Evolutionary conservation across 1,140 invertebrate species (phyloP).

Genomic region (Lutraria rhynchaena): DNA sequence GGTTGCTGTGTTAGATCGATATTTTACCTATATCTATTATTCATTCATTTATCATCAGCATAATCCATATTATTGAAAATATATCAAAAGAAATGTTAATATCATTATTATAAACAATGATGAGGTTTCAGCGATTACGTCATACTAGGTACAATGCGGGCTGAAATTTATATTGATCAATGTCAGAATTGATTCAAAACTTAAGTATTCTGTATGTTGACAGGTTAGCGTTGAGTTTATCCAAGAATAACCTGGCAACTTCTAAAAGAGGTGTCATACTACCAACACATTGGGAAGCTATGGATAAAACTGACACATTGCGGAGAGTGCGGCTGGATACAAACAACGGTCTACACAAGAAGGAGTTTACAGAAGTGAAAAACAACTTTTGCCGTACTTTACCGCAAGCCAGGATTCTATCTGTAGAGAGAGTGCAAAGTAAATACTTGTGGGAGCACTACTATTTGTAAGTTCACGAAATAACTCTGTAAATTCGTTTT

Average conservation of each 20-base stretch:
- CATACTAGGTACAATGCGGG: no score
- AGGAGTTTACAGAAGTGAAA: conserved; percentile 60
- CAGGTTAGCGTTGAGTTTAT: conserved; percentile 6
- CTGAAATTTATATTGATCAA: no score
- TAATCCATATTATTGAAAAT: no score
- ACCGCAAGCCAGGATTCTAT: conserved; percentile 58
- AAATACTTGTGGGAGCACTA: conserved; percentile 64
- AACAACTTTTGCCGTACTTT: conserved; percentile 60
- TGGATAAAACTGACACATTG: conserved; percentile 11
- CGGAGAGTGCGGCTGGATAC: conserved; percentile 15
- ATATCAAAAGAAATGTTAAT: no score
- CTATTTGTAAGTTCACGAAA: conserved; percentile 62
- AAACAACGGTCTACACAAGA: conserved; percentile 22
- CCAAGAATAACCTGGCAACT: conserved; percentile 18
- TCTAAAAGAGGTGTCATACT: conserved; percentile 30
- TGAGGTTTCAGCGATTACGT: no score
- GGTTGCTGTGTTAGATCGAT: no score
- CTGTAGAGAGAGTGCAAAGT: conserved; percentile 65
- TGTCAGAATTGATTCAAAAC: no score
- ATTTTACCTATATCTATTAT: no score
- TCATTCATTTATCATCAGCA: no score
- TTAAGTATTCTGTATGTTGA: not conserved
- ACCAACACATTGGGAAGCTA: conserved; percentile 47
- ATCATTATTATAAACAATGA: no score
- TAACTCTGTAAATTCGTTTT: no score